Percentiles rank a stretch among this genome's conserved stretches.
phyloP scores from a whole-genome alignment of 2,888 invertebrate genomes.

The Aleiodes leptofemur region DNA sequence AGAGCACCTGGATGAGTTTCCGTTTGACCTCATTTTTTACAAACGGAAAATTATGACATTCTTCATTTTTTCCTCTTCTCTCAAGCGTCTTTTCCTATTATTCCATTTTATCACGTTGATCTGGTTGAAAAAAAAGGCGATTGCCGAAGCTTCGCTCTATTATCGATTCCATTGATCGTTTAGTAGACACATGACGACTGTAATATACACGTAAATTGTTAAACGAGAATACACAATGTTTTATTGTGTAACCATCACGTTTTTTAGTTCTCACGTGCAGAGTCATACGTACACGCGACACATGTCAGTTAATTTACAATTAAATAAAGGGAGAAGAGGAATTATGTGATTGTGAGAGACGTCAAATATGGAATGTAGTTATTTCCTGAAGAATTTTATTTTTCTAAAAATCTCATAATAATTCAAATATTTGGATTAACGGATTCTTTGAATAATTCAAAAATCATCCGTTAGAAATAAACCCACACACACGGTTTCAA shows the following conservation, averaged over 20 bases:
- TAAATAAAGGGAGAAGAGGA: neutral
- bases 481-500: neutral
- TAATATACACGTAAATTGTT: slow-evolving; percentile 19
- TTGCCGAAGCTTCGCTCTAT: neutral
- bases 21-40: slow-evolving; percentile 18
- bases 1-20: slow-evolving; percentile 24
- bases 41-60: neutral
- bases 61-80: too few species aligned
- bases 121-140: too few species aligned
- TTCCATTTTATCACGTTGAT: too few species aligned
- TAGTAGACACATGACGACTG: slow-evolving; percentile 19
- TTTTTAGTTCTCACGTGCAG: slow-evolving; percentile 60
- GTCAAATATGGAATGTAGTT: neutral
- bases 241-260: slow-evolving; percentile 57
- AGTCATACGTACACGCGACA: slow-evolving; percentile 40
- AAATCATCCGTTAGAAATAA: slow-evolving; percentile 27
- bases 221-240: neutral
- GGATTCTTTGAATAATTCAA: slow-evolving; percentile 10
- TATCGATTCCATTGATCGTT: slow-evolving; percentile 21
- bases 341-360: neutral
- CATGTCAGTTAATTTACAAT: slow-evolving; percentile 10
- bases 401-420: neutral
- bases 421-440: slow-evolving; percentile 9
- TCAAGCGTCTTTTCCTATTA: too few species aligned
- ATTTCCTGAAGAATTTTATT: neutral